Conservation (phyloP, 2,888 invertebrate genomes). For the Quadroppia sp. region DNA sequence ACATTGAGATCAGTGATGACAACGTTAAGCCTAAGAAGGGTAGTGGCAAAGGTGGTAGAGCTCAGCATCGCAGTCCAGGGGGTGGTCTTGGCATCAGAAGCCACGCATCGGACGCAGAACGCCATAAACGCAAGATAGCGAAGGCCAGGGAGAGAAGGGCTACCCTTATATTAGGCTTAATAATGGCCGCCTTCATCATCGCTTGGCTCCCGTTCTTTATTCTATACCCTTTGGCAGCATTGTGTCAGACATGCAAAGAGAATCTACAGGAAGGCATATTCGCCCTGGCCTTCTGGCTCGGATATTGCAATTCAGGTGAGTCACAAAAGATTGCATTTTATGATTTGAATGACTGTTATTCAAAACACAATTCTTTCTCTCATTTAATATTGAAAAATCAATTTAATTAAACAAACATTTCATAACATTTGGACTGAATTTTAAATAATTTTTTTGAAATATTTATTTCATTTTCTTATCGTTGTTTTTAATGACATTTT, state of each 20-base stretch:
- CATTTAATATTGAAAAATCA: too few species aligned
- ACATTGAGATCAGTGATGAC: constrained; percentile 9
- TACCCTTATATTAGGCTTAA: constrained; percentile 89
- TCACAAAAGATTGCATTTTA: too few species aligned
- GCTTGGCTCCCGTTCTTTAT: constrained; percentile 99
- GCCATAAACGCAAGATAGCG: constrained; percentile 86
- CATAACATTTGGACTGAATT: too few species aligned
- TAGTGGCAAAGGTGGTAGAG: constrained; percentile 27
- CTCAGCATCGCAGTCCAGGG: constrained; percentile 63
- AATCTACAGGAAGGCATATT: constrained; percentile 27
- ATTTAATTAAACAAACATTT: too few species aligned
- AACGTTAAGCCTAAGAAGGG: constrained; percentile 40
- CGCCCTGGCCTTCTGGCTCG: constrained; percentile 74
- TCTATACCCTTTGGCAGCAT: constrained; percentile 78
- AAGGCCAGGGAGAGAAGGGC: constrained; percentile 94
- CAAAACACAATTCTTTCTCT: too few species aligned
- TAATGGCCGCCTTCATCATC: constrained; percentile 97
- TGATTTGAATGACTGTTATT: too few species aligned
- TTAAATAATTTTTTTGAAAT: too few species aligned
- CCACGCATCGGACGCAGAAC: constrained; percentile 71
- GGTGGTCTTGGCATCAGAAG: constrained; percentile 45
- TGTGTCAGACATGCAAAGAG: constrained; percentile 59
- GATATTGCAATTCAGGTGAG: constrained; percentile 92
- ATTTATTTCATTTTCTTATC: too few species aligned
- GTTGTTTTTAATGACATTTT: too few species aligned